These are phyloP conservation scores for Brachionus calyciflorus DNA, from an alignment of 1,140 invertebrate species.

Conservation along the genomic window DNA sequence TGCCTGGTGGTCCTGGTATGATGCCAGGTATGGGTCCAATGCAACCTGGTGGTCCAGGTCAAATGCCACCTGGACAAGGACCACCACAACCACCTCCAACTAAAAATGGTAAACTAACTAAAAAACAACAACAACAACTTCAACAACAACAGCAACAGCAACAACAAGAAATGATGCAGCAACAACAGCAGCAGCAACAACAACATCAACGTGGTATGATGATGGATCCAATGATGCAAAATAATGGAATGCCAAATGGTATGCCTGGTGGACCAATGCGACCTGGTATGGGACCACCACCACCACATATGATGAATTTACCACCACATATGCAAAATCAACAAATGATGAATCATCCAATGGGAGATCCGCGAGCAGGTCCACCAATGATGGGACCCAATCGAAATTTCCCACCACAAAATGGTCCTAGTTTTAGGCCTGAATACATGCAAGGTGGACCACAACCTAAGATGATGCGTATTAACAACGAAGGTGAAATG, in stretches of 20 bases:
- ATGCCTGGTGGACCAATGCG: neutral
- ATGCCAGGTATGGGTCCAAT: neutral
- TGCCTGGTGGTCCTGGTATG: neutral
- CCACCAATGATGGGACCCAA: neutral
- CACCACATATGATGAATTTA: neutral
- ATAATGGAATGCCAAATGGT: neutral
- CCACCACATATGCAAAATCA: neutral
- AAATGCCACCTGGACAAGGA: neutral
- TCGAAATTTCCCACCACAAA: neutral
- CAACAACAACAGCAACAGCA: slow-evolving; percentile 40
- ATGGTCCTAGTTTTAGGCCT: neutral
- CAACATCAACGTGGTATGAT: neutral
- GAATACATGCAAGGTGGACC: neutral
- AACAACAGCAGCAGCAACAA: slow-evolving; percentile 18
- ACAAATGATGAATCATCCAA: neutral
- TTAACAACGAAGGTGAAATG: neutral
- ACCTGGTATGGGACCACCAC: neutral
- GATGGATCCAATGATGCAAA: neutral
- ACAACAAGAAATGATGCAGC: slow-evolving; percentile 24
- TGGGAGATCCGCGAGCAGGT: neutral
- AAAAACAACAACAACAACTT: slow-evolving; percentile 29
- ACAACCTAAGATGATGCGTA: neutral
- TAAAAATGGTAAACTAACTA: slow-evolving; percentile 23
- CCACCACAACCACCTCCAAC: neutral
- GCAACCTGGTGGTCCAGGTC: neutral